Conservation (phyloP, 2,888 invertebrate species). For the Pterostichus madidus region DNA sequence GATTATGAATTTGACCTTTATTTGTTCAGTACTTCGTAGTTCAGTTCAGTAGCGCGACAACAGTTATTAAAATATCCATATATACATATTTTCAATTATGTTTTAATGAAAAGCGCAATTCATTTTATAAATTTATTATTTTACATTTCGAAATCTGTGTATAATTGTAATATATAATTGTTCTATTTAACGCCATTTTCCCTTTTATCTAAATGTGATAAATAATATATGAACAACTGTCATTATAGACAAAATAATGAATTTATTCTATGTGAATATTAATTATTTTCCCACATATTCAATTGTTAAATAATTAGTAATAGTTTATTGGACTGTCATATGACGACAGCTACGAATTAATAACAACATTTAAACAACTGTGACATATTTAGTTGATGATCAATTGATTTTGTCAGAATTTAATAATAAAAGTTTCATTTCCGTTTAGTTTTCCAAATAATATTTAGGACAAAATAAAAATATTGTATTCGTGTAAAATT, state of each 20-base stretch:
- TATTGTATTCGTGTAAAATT: not conserved
- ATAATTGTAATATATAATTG: not conserved
- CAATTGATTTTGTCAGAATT: no score
- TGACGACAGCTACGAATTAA: no score
- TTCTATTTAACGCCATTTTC: not conserved
- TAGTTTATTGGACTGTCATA: no score
- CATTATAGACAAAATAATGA: conserved; percentile 10
- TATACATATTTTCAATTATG: not conserved
- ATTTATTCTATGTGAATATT: not conserved
- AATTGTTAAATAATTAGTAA: not conserved
- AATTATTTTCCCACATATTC: conserved; percentile 1
- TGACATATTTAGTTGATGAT: no score
- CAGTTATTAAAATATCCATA: no score
- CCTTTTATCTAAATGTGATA: not conserved
- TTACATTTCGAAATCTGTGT: conserved; percentile 7
- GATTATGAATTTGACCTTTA: no score
- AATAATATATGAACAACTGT: conserved; percentile 36
- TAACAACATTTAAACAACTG: no score
- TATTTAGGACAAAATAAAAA: no score
- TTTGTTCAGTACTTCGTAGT: no score
- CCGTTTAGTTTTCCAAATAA: no score
- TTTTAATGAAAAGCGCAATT: not conserved
- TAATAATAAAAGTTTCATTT: no score
- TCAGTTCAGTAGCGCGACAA: no score
- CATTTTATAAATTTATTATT: not conserved